Evolutionary conservation across 2,888 invertebrate genomes (phyloP).

Genomic region (Drosophila recens): DNA sequence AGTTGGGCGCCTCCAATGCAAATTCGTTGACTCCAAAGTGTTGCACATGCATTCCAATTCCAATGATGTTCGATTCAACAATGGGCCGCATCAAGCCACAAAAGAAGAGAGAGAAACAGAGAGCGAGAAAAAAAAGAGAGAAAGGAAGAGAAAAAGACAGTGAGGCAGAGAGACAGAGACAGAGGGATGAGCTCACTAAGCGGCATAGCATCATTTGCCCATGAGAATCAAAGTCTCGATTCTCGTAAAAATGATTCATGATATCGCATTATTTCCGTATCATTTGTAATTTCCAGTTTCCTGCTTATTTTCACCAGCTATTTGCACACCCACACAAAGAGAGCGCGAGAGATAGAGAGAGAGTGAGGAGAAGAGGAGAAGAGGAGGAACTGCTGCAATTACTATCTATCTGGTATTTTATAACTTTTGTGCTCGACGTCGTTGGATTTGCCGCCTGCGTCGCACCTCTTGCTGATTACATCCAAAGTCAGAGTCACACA

Average conservation of each 20-base stretch:
- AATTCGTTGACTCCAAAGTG: constrained; percentile 64
- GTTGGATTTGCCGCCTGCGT: constrained; percentile 34
- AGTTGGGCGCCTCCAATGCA: constrained; percentile 74
- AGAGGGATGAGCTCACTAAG: constrained; percentile 12
- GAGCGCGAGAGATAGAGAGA: constrained; percentile 8
- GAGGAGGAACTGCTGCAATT: constrained; percentile 58
- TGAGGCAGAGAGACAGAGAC: background rate
- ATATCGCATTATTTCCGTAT: constrained; percentile 81
- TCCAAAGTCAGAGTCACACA: constrained; percentile 26
- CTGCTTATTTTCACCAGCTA: constrained; percentile 73
- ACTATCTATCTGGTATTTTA: constrained; percentile 80
- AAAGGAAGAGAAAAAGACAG: background rate
- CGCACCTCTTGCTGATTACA: constrained; percentile 67
- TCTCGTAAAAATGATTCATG: constrained; percentile 80
- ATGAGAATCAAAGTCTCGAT: constrained; percentile 77
- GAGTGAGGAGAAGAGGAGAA: background rate
- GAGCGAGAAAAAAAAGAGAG: too few species aligned
- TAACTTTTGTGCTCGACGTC: constrained; percentile 73
- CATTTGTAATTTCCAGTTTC: constrained; percentile 80
- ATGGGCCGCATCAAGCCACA: constrained; percentile 24
- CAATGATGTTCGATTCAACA: constrained; percentile 25
- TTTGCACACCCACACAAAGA: constrained; percentile 29
- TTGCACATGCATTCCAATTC: constrained; percentile 56
- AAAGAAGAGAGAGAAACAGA: background rate
- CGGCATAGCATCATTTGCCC: constrained; percentile 61